Percentiles rank a stretch among this genome's conserved stretches.
phyloP scores from a whole-genome alignment of 1,140 invertebrate species.

The Caenorhabditis brenneri region DNA sequence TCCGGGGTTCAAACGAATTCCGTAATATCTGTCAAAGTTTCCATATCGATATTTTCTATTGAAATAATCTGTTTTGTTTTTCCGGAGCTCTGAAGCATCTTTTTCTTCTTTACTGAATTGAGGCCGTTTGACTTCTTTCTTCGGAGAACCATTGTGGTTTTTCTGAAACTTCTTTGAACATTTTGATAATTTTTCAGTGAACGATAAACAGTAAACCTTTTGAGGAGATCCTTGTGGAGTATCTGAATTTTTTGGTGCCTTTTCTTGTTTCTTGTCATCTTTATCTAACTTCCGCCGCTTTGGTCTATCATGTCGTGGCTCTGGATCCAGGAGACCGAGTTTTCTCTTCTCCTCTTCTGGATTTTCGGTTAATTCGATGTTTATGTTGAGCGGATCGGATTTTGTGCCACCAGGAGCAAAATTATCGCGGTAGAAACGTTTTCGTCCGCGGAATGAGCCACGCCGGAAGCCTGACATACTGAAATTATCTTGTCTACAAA shows the following conservation, averaged over 20 bases:
- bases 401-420: slow-evolving; percentile 6
- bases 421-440: slow-evolving; percentile 12
- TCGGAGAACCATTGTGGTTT: background rate
- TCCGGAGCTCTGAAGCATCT: background rate
- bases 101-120: background rate
- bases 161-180: background rate
- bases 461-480: background rate
- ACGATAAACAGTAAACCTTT: background rate
- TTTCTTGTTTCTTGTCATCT: background rate
- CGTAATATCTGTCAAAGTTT: slow-evolving; percentile 67
- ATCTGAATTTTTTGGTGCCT: slow-evolving; percentile 73
- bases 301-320: background rate
- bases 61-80: slow-evolving; percentile 40
- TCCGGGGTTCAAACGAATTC: slow-evolving; percentile 53
- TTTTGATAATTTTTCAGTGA: background rate
- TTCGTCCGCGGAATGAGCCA: background rate
- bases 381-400: slow-evolving; percentile 9
- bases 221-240: background rate
- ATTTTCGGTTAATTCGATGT: background rate
- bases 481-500: background rate
- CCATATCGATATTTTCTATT: slow-evolving; percentile 62
- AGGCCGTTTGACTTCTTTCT: slow-evolving; percentile 73
- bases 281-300: background rate
- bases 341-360: slow-evolving; percentile 1
- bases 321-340: background rate